Percentiles rank a stretch among this genome's conserved stretches.
Evolutionary conservation across 2,888 invertebrate genomes (phyloP).

Genomic region (Eilema caniola): DNA sequence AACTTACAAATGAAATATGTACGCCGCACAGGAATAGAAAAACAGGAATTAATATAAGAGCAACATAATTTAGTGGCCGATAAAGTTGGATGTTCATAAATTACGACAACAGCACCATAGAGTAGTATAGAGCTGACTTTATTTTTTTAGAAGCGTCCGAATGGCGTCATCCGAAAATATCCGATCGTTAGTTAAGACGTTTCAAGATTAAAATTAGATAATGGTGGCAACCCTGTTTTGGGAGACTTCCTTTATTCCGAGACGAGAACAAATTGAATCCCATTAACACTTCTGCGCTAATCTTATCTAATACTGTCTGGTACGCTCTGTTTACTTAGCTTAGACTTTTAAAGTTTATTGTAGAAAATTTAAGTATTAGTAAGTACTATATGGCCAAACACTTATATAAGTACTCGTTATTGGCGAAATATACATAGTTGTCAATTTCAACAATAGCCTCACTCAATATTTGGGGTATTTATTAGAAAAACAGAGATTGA

Average conservation of each 20-base stretch:
- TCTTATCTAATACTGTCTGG: slow-evolving; percentile 45
- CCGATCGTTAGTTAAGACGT: slow-evolving; percentile 71
- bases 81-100: slow-evolving; percentile 76
- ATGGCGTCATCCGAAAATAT: slow-evolving; percentile 79
- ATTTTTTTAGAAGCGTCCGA: slow-evolving; percentile 71
- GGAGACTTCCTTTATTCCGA: slow-evolving; percentile 59
- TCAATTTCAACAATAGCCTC: not conserved
- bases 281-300: slow-evolving; percentile 49
- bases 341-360: slow-evolving; percentile 16
- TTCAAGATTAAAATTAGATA: slow-evolving; percentile 78
- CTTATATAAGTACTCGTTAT: not conserved
- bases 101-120: slow-evolving; percentile 63
- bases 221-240: slow-evolving; percentile 61
- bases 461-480: not conserved
- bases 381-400: not conserved
- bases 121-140: slow-evolving; percentile 54
- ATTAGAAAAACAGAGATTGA: not conserved
- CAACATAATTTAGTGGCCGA: slow-evolving; percentile 66
- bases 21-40: slow-evolving; percentile 51
- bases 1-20: slow-evolving; percentile 47
- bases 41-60: slow-evolving; percentile 62
- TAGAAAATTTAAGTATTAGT: not conserved
- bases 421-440: not conserved
- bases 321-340: slow-evolving; percentile 29
- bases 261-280: slow-evolving; percentile 51